These are phyloP conservation scores for Criorhina ranunculi DNA, from an alignment of 2,888 invertebrate species.

Conservation along the genomic window DNA sequence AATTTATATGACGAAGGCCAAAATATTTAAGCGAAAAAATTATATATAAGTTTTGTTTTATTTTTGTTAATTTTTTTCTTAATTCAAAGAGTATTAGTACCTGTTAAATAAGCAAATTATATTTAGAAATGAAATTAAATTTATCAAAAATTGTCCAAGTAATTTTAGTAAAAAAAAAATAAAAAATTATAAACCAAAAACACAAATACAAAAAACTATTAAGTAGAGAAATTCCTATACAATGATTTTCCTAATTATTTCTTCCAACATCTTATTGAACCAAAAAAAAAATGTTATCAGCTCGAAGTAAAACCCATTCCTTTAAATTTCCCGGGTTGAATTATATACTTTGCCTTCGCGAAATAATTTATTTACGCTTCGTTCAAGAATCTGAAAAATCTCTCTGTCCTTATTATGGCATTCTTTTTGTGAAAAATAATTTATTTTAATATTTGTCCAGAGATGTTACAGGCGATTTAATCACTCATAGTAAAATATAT, in stretches of 20 bases:
- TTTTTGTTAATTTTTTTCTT: slow-evolving; percentile 2
- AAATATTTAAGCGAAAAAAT: slow-evolving; percentile 9
- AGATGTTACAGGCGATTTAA: too few species aligned
- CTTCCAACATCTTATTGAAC: neutral
- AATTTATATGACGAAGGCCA: slow-evolving; percentile 26
- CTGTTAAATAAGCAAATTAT: slow-evolving; percentile 69
- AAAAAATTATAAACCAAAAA: slow-evolving; percentile 7
- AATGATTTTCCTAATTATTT: slow-evolving; percentile 12
- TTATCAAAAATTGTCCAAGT: slow-evolving; percentile 62
- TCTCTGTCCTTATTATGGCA: slow-evolving; percentile 34
- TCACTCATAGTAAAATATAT: too few species aligned
- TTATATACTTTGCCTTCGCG: slow-evolving; percentile 10
- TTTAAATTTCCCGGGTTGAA: neutral
- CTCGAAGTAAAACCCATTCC: neutral
- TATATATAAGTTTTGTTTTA: slow-evolving; percentile 1
- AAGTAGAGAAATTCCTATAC: slow-evolving; percentile 13
- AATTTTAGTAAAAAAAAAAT: slow-evolving; percentile 29
- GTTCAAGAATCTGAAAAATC: slow-evolving; percentile 28
- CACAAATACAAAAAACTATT: slow-evolving; percentile 22
- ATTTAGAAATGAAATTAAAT: slow-evolving; percentile 44
- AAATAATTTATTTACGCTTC: slow-evolving; percentile 16
- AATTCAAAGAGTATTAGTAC: slow-evolving; percentile 71
- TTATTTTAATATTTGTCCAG: slow-evolving; percentile 17
- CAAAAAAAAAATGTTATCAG: neutral
- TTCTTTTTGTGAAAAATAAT: slow-evolving; percentile 4